Conservation (phyloP, 2,797 vertebrate species). For the Harpagifer antarcticus region DNA sequence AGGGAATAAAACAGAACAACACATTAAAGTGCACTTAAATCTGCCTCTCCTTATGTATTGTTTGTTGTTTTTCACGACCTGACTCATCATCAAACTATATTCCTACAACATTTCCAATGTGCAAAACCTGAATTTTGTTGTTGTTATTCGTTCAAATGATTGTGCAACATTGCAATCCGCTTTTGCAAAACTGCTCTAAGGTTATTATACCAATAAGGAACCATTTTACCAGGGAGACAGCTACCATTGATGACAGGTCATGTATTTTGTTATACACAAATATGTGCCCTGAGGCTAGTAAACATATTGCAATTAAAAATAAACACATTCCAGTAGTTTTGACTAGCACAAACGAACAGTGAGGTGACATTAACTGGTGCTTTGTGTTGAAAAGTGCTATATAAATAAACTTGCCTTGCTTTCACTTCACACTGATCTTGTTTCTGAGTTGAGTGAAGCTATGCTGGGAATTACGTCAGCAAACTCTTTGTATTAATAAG, state of each 20-base stretch:
- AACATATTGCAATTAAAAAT: conserved; percentile 1
- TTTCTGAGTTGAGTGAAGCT: neutral
- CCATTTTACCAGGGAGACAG: neutral
- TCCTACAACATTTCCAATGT: neutral
- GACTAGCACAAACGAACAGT: no score
- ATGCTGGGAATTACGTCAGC: neutral
- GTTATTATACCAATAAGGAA: neutral
- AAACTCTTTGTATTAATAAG: neutral
- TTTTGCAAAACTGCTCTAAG: no score
- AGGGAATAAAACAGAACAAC: neutral
- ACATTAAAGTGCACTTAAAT: neutral
- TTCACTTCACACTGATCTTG: neutral
- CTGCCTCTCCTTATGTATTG: neutral
- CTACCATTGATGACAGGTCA: neutral
- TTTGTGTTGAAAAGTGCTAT: no score
- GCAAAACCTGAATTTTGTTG: neutral
- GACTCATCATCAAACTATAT: neutral
- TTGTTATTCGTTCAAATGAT: neutral
- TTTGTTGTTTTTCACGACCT: neutral
- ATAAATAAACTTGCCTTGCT: no score
- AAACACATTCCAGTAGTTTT: neutral
- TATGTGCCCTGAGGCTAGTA: neutral
- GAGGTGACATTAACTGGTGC: neutral
- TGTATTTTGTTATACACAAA: neutral
- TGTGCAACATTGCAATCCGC: neutral